Conservation (phyloP, 2,113 vertebrate species). For the Thymallus thymallus region DNA sequence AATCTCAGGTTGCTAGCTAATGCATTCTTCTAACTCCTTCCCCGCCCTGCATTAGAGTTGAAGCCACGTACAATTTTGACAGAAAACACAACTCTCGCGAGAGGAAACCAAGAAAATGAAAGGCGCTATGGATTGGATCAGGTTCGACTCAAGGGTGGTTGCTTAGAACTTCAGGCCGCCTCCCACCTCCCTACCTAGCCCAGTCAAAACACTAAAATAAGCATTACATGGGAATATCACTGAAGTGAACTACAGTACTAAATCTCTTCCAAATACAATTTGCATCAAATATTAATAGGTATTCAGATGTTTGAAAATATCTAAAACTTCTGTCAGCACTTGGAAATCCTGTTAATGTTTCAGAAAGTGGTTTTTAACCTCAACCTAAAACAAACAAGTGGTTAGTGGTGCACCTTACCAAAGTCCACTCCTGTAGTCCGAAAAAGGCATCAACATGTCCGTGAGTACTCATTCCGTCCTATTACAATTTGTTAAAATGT, state of each 20-base stretch:
- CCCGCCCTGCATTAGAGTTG: constrained; percentile 25
- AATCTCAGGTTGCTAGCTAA: background rate
- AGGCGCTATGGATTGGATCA: background rate
- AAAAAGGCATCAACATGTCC: constrained; percentile 30
- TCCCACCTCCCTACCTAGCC: background rate
- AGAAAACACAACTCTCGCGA: constrained; percentile 44
- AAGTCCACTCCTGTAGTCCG: constrained; percentile 53
- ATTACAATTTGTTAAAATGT: background rate
- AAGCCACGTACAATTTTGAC: constrained; percentile 57
- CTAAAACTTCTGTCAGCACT: no score
- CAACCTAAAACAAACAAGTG: constrained; percentile 30
- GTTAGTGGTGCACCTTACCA: constrained; percentile 34
- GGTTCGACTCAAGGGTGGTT: background rate
- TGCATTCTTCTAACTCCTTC: background rate
- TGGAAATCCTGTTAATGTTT: no score
- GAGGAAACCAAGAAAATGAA: constrained; percentile 8
- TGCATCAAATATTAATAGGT: background rate
- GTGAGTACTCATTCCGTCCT: constrained; percentile 39
- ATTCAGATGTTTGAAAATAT: background rate
- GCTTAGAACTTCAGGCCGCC: background rate
- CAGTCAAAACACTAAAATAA: no score
- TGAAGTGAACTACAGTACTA: no score
- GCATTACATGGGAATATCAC: no score
- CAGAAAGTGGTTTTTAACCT: no score
- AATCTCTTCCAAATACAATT: background rate